These are phyloP conservation scores for Bagarius yarrelli DNA, from an alignment of 2,113 vertebrate genomes.

Conservation along the genomic window DNA sequence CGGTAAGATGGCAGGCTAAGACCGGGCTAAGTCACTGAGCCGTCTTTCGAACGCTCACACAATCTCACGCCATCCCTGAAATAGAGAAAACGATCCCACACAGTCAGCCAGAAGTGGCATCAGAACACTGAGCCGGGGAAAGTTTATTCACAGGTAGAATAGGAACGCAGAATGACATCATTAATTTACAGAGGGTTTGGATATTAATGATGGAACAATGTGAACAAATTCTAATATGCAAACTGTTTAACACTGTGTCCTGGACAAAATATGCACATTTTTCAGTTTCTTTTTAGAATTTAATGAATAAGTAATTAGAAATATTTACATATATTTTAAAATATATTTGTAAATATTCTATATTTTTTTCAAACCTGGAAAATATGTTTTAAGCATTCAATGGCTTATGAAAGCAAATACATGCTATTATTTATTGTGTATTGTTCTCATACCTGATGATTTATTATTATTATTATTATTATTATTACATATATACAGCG, in stretches of 20 bases:
- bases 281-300: too few species aligned
- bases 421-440: too few species aligned
- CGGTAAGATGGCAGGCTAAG: constrained; percentile 45
- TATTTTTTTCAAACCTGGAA: too few species aligned
- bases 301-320: background rate
- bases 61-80: constrained; percentile 34
- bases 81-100: constrained; percentile 18
- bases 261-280: background rate
- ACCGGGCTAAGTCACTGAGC: constrained; percentile 47
- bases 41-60: constrained; percentile 36
- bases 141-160: background rate
- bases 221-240: background rate
- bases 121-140: background rate
- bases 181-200: background rate
- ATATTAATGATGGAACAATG: background rate
- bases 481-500: too few species aligned
- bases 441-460: too few species aligned
- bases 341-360: too few species aligned
- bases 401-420: too few species aligned
- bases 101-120: background rate
- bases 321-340: too few species aligned
- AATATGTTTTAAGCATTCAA: too few species aligned
- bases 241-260: background rate
- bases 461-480: too few species aligned
- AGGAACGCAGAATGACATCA: background rate